Evolutionary conservation across 2,113 vertebrate species (phyloP).

Genomic region (cattle (Bos taurus)): ARS-UCD2.0 NC_037330.1:82736001-82736500

Average conservation of each 20-base stretch:
- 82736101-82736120: background rate
- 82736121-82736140: background rate
- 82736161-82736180: background rate
- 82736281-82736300: background rate
- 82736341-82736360: background rate
- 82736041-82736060: background rate
- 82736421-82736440: background rate
- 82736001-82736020: background rate
- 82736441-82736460: background rate
- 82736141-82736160: accelerated
- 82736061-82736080: background rate
- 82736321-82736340: background rate
- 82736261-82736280: background rate
- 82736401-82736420: background rate
- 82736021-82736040: background rate
- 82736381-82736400: background rate
- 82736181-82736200: background rate
- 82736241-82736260: background rate
- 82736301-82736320: background rate
- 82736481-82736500: background rate
- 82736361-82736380: background rate
- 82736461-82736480: background rate
- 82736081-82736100: background rate
- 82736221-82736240: background rate
- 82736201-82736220: background rate